A percentile compares a stretch with the other conserved stretches of the same genome.
Conservation (phyloP, 2,113 vertebrate genomes). For the Pygoscelis antarcticus region DNA sequence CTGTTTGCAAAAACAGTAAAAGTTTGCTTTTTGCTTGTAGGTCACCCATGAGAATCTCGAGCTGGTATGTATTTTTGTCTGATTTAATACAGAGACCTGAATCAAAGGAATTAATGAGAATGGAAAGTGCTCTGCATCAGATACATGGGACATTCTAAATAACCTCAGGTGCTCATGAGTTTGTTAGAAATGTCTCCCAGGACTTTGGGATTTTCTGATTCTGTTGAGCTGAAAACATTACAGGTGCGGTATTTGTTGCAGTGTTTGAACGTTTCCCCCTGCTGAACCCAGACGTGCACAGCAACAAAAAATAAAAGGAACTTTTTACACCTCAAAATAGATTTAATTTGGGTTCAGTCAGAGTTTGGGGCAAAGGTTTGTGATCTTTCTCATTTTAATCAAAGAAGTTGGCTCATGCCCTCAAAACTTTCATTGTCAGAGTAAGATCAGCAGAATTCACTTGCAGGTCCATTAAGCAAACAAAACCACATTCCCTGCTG, state of each 20-base stretch:
- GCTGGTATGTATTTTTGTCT: not conserved
- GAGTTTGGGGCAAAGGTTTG: slow-evolving; percentile 49
- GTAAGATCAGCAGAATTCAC: slow-evolving; percentile 50
- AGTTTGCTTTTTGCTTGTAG: not conserved
- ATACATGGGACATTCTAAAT: not conserved
- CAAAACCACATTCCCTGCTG: slow-evolving; percentile 43
- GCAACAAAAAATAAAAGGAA: slow-evolving; percentile 5
- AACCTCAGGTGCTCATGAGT: not conserved
- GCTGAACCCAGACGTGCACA: not conserved
- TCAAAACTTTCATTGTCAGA: slow-evolving; percentile 47
- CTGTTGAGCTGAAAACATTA: not conserved
- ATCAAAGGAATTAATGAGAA: not conserved
- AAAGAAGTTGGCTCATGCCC: slow-evolving; percentile 21
- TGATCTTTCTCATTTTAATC: slow-evolving; percentile 46
- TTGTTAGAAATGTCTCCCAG: not conserved
- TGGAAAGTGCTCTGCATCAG: not conserved
- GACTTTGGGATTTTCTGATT: not conserved
- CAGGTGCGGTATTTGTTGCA: not conserved
- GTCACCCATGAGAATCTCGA: not conserved
- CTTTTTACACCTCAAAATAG: slow-evolving; percentile 32
- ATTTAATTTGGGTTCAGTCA: slow-evolving; percentile 47
- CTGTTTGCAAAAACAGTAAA: not conserved
- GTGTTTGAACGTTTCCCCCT: not conserved
- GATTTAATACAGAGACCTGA: not conserved
- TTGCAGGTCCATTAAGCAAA: slow-evolving; percentile 54